Conservation (phyloP, 2,888 invertebrate species). For the Cephus spinipes region DNA sequence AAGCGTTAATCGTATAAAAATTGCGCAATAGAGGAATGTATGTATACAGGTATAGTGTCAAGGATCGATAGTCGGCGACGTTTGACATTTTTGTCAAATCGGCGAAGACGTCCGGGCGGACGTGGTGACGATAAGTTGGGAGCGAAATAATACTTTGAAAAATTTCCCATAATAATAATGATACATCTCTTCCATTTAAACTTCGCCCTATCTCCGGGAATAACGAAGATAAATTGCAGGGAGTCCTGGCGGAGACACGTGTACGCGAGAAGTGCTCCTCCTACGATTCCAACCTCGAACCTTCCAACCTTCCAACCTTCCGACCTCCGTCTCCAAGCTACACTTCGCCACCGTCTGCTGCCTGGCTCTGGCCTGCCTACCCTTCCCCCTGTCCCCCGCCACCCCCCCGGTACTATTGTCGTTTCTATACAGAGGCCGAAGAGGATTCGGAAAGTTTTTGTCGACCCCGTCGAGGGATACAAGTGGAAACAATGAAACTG, state of each 20-base stretch:
- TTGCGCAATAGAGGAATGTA: too few species aligned
- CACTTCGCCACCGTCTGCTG: too few species aligned
- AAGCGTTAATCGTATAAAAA: too few species aligned
- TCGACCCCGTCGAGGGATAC: neutral
- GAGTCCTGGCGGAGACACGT: constrained; percentile 26
- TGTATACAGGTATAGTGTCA: too few species aligned
- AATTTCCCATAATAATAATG: constrained; percentile 8
- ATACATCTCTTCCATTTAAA: constrained; percentile 22
- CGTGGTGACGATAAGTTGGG: neutral
- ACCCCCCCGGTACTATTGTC: too few species aligned
- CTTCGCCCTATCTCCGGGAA: constrained; percentile 13
- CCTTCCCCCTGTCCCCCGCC: too few species aligned
- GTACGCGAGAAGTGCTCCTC: constrained; percentile 10
- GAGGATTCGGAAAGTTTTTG: constrained; percentile 5
- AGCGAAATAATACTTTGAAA: constrained; percentile 1
- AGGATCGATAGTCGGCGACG: too few species aligned
- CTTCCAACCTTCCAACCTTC: too few species aligned
- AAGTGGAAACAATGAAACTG: neutral
- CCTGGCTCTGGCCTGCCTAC: too few species aligned
- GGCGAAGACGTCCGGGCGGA: neutral
- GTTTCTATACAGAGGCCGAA: neutral
- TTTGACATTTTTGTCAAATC: neutral
- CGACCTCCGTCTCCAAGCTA: too few species aligned
- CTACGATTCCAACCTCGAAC: neutral
- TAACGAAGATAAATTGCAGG: constrained; percentile 36